phyloP scores from a whole-genome alignment of 1,140 invertebrate genomes.

The Sycobia sp. region DNA sequence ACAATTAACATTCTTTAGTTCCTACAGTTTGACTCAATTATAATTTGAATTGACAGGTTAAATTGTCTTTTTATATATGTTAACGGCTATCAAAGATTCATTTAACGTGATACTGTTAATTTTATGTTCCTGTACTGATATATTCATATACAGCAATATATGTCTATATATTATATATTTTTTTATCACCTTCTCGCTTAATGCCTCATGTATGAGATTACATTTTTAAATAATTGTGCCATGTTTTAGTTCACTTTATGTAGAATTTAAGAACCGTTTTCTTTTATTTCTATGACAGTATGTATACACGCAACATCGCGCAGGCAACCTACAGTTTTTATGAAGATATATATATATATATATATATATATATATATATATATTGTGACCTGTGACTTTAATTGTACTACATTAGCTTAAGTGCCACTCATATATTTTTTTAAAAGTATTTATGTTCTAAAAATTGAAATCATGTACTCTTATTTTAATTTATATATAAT shows the following conservation, averaged over 20 bases:
- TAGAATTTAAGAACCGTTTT: conserved; percentile 23
- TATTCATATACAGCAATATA: conserved; percentile 31
- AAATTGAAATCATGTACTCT: conserved; percentile 27
- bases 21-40: conserved; percentile 15
- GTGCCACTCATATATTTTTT: conserved; percentile 32
- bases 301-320: conserved; percentile 15
- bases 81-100: conserved; percentile 1
- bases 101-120: conserved; percentile 26
- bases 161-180: conserved; percentile 22
- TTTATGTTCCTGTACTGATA: conserved; percentile 31
- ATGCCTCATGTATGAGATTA: conserved; percentile 9
- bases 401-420: conserved; percentile 31
- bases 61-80: conserved; percentile 22
- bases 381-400: conserved; percentile 34
- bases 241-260: conserved; percentile 25
- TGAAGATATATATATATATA: conserved; percentile 24
- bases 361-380: conserved; percentile 24
- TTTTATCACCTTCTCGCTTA: neutral
- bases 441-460: conserved; percentile 26
- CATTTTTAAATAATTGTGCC: conserved; percentile 27
- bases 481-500: conserved; percentile 27
- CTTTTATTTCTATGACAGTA: conserved; percentile 3
- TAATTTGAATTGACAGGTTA: conserved; percentile 5
- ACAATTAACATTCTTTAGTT: conserved; percentile 15
- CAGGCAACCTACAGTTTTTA: conserved; percentile 31